Evolutionary conservation across 2,113 vertebrate species (phyloP), one percentile per base, ranked within the genome.

Genomic region (Gasterosteus aculeatus): DNA sequence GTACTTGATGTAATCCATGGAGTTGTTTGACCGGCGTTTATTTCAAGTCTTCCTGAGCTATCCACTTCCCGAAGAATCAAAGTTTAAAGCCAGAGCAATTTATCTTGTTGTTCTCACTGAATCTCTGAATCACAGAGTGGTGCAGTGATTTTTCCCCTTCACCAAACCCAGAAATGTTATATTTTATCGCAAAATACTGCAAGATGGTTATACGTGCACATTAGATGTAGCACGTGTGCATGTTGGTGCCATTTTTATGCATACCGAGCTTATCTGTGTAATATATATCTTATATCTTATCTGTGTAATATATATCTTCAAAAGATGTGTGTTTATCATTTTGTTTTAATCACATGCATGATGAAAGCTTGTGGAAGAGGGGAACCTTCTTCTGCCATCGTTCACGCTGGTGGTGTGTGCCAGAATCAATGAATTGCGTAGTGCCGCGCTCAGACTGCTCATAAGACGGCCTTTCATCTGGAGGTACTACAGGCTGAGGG

Each of bases 401-500:
- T 69, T 72, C n/a, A 67, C 0, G 35, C 49, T 58, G 68, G 60
- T 74, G 22, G 53, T 54, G 12, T 3, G 22, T 26, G 77, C 65
- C 60, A 62, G 41, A 78, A 85, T 88, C 78, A 12, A 79, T 89
- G 80, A 66, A 29, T 80, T 85, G 83, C 64, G 58, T 49, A 61
- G 60, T 42, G 63, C 78, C 75, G 60, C 75, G 79, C 86, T 81
- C 81, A 81, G 78, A 69, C 75, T 71, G 46, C 85, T 76, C 75
- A 64, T 72, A 75, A 83, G 72, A 79, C 79, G 7, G 47, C 58
- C 80, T 91, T 85, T 88, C 81, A 90, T 86, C 64, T 77, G 62
- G 54, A 77, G 68, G 69, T 46, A 44, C 82, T 88, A 70, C 72
- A 69, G 67, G 69, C 76, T 64, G 80, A 59, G 78, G 5, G 75